Evolutionary conservation across 2,113 vertebrate genomes (phyloP).

Genomic region (Seriola rivoliana): DNA sequence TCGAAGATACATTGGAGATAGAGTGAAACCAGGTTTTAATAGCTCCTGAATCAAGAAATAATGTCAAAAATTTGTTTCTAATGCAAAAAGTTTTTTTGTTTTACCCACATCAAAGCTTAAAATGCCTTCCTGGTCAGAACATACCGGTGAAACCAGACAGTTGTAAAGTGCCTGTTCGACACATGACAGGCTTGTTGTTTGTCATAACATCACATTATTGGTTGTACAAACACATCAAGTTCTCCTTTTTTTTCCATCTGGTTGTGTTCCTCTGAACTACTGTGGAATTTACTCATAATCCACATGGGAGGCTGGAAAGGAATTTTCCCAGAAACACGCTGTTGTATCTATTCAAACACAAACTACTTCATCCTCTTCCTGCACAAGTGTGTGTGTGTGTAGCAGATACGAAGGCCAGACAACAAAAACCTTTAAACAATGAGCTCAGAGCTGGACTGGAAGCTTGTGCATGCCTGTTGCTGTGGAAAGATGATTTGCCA

Average conservation of each 20-base stretch:
- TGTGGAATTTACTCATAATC: constrained; percentile 61
- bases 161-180: background rate
- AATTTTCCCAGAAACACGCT: constrained; percentile 61
- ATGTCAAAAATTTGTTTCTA: too few species aligned
- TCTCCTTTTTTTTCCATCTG: constrained; percentile 12
- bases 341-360: constrained; percentile 44
- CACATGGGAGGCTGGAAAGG: constrained; percentile 45
- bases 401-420: constrained; percentile 40
- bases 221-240: constrained; percentile 35
- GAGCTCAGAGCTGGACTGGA: constrained; percentile 24
- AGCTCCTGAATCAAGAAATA: too few species aligned
- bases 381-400: background rate
- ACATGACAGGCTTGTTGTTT: constrained; percentile 21
- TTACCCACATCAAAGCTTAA: background rate
- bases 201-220: constrained; percentile 50
- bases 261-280: constrained; percentile 43
- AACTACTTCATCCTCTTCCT: constrained; percentile 52
- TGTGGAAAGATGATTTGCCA: constrained; percentile 25
- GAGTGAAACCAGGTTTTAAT: too few species aligned
- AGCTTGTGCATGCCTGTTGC: background rate
- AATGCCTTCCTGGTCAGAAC: background rate
- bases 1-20: too few species aligned
- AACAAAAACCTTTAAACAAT: constrained; percentile 48
- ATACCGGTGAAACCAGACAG: background rate
- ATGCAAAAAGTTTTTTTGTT: background rate